A percentile compares a stretch with the other conserved stretches of the same genome.
phyloP scores from a whole-genome alignment of 2,113 vertebrate species.

The Ammodytes dubius region DNA sequence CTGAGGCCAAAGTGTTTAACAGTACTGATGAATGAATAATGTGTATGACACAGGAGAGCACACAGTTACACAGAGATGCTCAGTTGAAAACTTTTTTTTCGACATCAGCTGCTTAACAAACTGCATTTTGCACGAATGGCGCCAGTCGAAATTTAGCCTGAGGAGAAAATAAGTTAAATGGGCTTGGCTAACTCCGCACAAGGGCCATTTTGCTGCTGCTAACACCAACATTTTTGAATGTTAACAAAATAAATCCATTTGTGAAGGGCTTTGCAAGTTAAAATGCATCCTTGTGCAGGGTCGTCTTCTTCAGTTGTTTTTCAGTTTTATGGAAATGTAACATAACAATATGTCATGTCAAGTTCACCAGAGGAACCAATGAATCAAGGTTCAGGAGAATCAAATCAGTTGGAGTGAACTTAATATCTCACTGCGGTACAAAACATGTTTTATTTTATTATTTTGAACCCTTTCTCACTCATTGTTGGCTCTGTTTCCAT shows the following conservation, averaged over 20 bases:
- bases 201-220: slow-evolving; percentile 24
- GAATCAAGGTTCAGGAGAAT: background rate
- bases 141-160: slow-evolving; percentile 59
- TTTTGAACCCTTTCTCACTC: background rate
- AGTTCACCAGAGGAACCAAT: background rate
- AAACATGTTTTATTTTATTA: too few relatives aligned
- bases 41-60: slow-evolving; percentile 55
- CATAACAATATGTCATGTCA: background rate
- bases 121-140: slow-evolving; percentile 69
- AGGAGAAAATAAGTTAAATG: slow-evolving; percentile 43
- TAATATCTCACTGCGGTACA: background rate
- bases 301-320: background rate
- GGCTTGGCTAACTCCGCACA: slow-evolving; percentile 11
- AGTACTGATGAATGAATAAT: slow-evolving; percentile 72
- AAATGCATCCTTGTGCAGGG: slow-evolving; percentile 27
- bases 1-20: slow-evolving; percentile 73
- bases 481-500: background rate
- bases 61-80: slow-evolving; percentile 43
- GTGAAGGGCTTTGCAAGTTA: slow-evolving; percentile 11
- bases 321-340: background rate
- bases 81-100: slow-evolving; percentile 51
- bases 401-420: background rate
- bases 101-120: slow-evolving; percentile 65
- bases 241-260: slow-evolving; percentile 51
- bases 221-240: slow-evolving; percentile 60